Percentiles rank a stretch among this genome's conserved stretches.
phyloP scores from a whole-genome alignment of 1,140 invertebrate species.

The Stegodyphus mimosarum region DNA sequence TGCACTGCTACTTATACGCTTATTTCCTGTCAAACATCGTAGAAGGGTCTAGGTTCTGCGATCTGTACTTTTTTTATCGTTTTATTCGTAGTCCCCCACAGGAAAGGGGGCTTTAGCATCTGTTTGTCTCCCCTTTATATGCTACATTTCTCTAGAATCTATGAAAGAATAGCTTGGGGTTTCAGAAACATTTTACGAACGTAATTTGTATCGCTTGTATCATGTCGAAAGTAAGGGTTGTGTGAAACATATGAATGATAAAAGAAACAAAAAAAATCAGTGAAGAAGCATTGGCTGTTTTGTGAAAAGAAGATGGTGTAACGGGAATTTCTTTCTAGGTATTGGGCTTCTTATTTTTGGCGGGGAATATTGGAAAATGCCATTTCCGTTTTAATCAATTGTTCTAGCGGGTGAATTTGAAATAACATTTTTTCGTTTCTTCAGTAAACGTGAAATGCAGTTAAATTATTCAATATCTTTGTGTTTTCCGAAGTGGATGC shows the following conservation, averaged over 20 bases:
- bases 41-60: constrained; percentile 9
- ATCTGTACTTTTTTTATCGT: constrained; percentile 29
- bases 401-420: constrained; percentile 55
- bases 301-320: not conserved
- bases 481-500: constrained; percentile 49
- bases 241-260: constrained; percentile 46
- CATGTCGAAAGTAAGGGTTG: constrained; percentile 7
- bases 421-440: constrained; percentile 49
- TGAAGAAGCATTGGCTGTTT: constrained; percentile 39
- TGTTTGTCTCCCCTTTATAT: constrained; percentile 58
- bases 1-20: constrained; percentile 54
- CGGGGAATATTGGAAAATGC: constrained; percentile 50
- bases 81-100: constrained; percentile 20
- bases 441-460: constrained; percentile 48
- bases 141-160: constrained; percentile 49
- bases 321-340: constrained; percentile 36
- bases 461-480: constrained; percentile 60
- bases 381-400: constrained; percentile 57
- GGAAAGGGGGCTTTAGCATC: constrained; percentile 48
- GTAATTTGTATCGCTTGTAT: constrained; percentile 57
- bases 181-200: constrained; percentile 53
- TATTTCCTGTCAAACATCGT: constrained; percentile 49
- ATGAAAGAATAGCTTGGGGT: constrained; percentile 49
- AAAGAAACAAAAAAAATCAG: constrained; percentile 29
- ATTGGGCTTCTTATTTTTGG: constrained; percentile 22